Evolutionary conservation across 1,140 invertebrate species (phyloP).

Genomic region (Drosophila nasuta): DNA sequence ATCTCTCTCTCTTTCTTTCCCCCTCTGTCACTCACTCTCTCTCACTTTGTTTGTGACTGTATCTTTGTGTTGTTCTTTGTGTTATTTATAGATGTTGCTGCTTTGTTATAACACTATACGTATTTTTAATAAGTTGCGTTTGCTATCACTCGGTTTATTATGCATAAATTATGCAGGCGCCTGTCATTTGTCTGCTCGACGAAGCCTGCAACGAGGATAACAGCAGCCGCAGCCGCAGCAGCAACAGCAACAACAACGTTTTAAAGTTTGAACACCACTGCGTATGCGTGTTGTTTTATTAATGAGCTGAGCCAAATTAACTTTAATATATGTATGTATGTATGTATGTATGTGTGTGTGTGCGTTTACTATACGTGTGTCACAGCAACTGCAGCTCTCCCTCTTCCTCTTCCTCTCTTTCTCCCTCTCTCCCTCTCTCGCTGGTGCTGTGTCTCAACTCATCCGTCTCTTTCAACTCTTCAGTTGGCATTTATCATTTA

Average conservation of each 20-base stretch:
- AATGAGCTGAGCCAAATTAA: constrained; percentile 80
- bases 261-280: constrained; percentile 63
- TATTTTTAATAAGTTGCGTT: constrained; percentile 78
- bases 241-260: constrained; percentile 29
- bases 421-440: constrained; percentile 25
- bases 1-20: not conserved
- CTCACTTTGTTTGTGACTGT: too few species aligned
- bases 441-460: not conserved
- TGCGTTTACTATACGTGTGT: constrained; percentile 17
- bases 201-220: constrained; percentile 27
- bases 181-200: constrained; percentile 48
- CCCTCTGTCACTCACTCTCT: not conserved
- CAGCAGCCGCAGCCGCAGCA: constrained; percentile 4
- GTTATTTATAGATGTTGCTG: constrained; percentile 78
- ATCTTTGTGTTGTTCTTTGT: not conserved
- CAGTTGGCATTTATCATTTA: constrained; percentile 74
- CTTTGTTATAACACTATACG: constrained; percentile 52
- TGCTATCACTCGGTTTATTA: constrained; percentile 72
- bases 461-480: constrained; percentile 24
- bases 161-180: constrained; percentile 76
- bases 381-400: not conserved
- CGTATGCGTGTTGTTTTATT: constrained; percentile 63
- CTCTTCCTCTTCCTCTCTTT: constrained; percentile 9
- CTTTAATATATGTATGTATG: constrained; percentile 75
- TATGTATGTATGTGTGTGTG: constrained; percentile 47